Evolutionary conservation across 2,113 vertebrate genomes (phyloP).

Genomic region (Terrapene triunguis): DNA sequence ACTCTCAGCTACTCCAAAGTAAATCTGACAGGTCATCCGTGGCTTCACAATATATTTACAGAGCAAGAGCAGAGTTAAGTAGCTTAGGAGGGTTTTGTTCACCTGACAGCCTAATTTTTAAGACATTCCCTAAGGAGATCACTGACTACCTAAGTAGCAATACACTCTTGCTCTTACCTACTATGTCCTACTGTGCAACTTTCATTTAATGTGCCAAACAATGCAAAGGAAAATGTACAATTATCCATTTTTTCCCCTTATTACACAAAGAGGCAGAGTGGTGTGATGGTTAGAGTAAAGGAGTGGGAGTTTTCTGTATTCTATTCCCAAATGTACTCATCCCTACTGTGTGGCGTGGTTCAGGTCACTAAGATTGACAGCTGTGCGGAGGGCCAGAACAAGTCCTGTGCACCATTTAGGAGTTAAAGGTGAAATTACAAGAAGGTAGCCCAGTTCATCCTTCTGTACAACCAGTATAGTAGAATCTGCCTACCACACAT

Average conservation of each 20-base stretch:
- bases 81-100: neutral
- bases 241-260: accelerated
- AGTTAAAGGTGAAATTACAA: neutral
- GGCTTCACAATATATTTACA: conserved; percentile 24
- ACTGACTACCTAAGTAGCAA: neutral
- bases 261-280: neutral
- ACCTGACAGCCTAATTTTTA: conserved; percentile 8
- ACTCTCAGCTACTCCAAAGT: conserved; percentile 4
- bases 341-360: no score
- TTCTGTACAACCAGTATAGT: neutral
- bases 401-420: neutral
- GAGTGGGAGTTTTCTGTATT: neutral
- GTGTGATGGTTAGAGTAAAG: neutral
- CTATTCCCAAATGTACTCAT: neutral
- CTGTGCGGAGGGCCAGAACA: neutral
- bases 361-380: neutral
- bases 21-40: conserved; percentile 28
- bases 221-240: neutral
- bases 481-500: neutral
- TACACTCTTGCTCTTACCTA: neutral
- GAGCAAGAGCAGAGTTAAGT: conserved; percentile 11
- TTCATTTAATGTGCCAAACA: neutral
- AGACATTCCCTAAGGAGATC: neutral
- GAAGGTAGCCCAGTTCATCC: neutral
- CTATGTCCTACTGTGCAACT: accelerated